Evolutionary conservation across 2,113 vertebrate genomes (phyloP), one percentile per base, ranked within the genome.

Genomic region (Zingel zingel): DNA sequence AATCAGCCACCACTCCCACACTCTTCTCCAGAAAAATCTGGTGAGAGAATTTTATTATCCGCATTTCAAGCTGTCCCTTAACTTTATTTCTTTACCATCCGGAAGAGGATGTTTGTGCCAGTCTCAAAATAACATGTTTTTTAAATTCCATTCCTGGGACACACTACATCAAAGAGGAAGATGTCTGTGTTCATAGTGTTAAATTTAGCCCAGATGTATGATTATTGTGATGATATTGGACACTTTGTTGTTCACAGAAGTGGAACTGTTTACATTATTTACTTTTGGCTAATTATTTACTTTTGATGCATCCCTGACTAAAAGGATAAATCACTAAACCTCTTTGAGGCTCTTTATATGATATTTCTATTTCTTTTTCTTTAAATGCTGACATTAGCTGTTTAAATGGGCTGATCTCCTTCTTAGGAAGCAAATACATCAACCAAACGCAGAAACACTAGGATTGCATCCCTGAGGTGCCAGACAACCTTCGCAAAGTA

Each of bases 401-500:
- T 88, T 91, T 81, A 63, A 93, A 93, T 85, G 91, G 86, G 89
- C 77, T n/a, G 88, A 93, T 87, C 79, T 88, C 87, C 86, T 89
- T 93, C 84, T 94, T 82, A 92, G 85, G 89, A 95, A 93, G 87
- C 89, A 70, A 93, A 90, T 75, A 91, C 89, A 90, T 77, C 57
- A 92, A 86, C 83, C 83, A 51, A 87, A 96, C 84, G 93, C 89
- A 94, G 89, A 95, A 95, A 95, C 74, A 95, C 92, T 92, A 95
- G 95, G 95, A 96, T 96, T 96, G 95, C 93, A 96, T 97, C 96
- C 97, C 97, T 97, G 97, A 97, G 97, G 95, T 94, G 95, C 95
- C 95, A 94, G 93, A 95, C 87, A 93, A 95, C 93, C 92, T 91
- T 95, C 91, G 93, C 95, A 92, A 95, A 92, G 93, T 95, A 96